A percentile compares a stretch with the other conserved stretches of the same genome.
phyloP scores from a whole-genome alignment of 2,797 vertebrate genomes.

The Moxostoma hubbsi region DNA sequence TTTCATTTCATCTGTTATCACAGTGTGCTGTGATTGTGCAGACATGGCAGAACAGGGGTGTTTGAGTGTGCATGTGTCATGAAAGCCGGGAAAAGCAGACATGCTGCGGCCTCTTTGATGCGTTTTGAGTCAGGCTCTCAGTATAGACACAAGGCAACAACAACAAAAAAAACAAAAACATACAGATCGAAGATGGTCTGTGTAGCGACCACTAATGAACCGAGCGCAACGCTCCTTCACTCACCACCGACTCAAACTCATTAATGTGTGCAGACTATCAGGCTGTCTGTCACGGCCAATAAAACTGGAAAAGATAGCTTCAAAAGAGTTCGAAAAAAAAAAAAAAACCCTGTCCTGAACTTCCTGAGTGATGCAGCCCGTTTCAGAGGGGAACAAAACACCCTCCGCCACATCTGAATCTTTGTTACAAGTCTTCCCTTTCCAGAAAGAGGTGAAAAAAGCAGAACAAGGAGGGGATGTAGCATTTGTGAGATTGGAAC shows the following conservation, averaged over 20 bases:
- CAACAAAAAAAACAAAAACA: conserved; percentile 51
- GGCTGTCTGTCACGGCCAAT: conserved; percentile 68
- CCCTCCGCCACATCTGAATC: conserved; percentile 75
- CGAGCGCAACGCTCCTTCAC: conserved; percentile 34
- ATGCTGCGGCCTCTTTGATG: conserved; percentile 76
- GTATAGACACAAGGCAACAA: conserved; percentile 67
- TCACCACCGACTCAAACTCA: conserved; percentile 61
- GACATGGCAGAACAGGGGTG: conserved; percentile 53
- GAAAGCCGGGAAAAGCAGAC: conserved; percentile 72
- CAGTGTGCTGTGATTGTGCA: neutral
- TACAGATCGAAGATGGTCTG: conserved; percentile 56
- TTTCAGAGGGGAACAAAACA: conserved; percentile 73
- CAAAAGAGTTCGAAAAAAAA: conserved; percentile 62
- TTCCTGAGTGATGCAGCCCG: conserved; percentile 60
- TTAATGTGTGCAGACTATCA: conserved; percentile 68
- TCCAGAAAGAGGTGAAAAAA: conserved; percentile 44
- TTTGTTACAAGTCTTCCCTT: conserved; percentile 62
- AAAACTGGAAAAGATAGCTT: conserved; percentile 38
- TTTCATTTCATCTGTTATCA: conserved; percentile 23
- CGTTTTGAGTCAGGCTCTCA: conserved; percentile 61
- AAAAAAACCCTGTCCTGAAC: conserved; percentile 56
- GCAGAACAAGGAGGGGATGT: conserved; percentile 52
- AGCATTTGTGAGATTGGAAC: conserved; percentile 47
- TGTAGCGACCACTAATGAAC: conserved; percentile 63
- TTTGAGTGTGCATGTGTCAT: conserved; percentile 48